phyloP scores from a whole-genome alignment of 2,797 vertebrate species.

The Cynodonichthys magdalenae region DNA sequence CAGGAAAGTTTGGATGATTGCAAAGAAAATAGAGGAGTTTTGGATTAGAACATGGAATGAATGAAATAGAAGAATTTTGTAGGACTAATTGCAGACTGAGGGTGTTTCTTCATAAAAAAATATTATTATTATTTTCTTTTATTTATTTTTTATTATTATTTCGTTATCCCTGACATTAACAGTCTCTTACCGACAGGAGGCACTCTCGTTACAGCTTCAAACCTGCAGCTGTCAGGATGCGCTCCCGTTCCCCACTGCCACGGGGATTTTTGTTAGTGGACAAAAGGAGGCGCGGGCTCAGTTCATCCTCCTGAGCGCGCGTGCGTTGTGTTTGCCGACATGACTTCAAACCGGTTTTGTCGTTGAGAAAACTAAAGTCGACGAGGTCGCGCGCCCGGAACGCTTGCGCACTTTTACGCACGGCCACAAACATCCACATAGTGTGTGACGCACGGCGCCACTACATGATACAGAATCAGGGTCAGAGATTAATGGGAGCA shows the following conservation, averaged over 20 bases:
- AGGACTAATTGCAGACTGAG: no score
- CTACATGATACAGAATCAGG: constrained; percentile 15
- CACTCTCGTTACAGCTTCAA: constrained; percentile 48
- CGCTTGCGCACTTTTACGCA: constrained; percentile 34
- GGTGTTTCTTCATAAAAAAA: not conserved
- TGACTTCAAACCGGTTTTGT: constrained; percentile 53
- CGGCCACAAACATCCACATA: constrained; percentile 15
- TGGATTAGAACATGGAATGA: not conserved
- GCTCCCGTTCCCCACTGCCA: constrained; percentile 18
- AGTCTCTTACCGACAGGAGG: constrained; percentile 28
- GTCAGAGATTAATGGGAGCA: constrained; percentile 27
- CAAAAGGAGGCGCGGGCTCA: constrained; percentile 12
- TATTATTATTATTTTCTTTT: not conserved
- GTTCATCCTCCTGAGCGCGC: not conserved
- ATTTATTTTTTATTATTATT: not conserved
- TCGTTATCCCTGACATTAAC: constrained; percentile 11
- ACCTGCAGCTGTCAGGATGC: not conserved
- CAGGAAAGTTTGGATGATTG: no score
- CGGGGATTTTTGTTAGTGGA: constrained; percentile 43
- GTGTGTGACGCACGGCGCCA: constrained; percentile 2
- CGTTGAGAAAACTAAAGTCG: constrained; percentile 64
- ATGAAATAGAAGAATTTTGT: not conserved
- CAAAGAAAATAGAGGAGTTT: no score
- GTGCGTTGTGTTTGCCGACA: constrained; percentile 66
- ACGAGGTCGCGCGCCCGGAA: constrained; percentile 6